Conservation (phyloP, 2,888 invertebrate species). For the Caenorhabditis imperialis region DNA sequence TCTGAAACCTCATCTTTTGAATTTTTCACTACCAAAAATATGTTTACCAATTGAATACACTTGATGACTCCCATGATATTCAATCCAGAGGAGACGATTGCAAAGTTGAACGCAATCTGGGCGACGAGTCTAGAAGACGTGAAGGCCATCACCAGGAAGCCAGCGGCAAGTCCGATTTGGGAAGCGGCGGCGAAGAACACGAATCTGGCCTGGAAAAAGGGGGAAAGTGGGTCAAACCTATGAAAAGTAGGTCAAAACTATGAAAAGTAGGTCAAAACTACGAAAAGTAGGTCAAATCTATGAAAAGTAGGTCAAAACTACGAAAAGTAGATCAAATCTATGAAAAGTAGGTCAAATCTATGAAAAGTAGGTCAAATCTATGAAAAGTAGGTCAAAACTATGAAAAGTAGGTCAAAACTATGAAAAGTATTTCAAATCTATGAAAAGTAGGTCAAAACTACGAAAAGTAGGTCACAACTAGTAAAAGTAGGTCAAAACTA, state of each 20-base stretch:
- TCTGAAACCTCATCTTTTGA: conserved; percentile 6
- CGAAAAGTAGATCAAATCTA: too few relatives aligned
- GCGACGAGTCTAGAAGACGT: conserved; percentile 45
- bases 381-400: neutral
- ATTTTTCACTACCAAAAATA: neutral
- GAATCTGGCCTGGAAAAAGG: conserved; percentile 48
- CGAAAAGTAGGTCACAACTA: too few relatives aligned
- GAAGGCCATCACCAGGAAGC: conserved; percentile 59
- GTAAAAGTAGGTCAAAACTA: too few relatives aligned
- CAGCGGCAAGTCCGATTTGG: conserved; percentile 64
- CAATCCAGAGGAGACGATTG: conserved; percentile 59
- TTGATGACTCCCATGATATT: conserved; percentile 63
- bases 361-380: too few relatives aligned
- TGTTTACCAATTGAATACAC: conserved; percentile 56
- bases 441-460: too few relatives aligned
- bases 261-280: too few relatives aligned
- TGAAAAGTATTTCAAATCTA: too few relatives aligned
- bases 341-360: too few relatives aligned
- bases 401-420: too few relatives aligned
- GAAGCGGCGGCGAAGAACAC: conserved; percentile 66
- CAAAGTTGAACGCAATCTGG: conserved; percentile 60
- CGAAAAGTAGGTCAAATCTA: too few relatives aligned
- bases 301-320: neutral
- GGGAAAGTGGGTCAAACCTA: neutral
- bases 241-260: neutral